Evolutionary conservation across 2,113 vertebrate genomes (phyloP), one percentile per base, ranked within the genome.

Genomic region (Carassius gibelio): DNA sequence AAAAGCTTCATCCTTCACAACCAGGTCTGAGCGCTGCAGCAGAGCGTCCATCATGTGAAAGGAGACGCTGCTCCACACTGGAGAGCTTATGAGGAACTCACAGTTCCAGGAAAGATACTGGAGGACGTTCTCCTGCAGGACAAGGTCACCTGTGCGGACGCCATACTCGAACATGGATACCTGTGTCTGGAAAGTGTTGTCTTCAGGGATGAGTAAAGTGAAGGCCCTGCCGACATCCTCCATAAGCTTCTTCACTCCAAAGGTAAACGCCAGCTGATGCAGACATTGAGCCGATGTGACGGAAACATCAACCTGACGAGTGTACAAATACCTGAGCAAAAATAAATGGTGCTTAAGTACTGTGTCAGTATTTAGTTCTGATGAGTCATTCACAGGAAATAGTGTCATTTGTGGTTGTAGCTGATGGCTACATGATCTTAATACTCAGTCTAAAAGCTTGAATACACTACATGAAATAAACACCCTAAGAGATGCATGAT

Each of bases 101-200:
- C 81, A 94, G 89, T 95, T 95, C 94, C 94, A 95, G 81, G 93
- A 92, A 77, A 95, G 75, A 85, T 91, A 95, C 75, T 90, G 93
- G 19, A 94, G 3, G 21, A 94, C 94, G 82, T 91, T 92, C 52
- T 93, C 92, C 86, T 94, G 89, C 38, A 96, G 93, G 72, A 90
- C 23, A 0, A 91, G 36, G 83, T 96, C 95, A 48, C 10, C 8
- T 0, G 91, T 91, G 81, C 89, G 88, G 38, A 84, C 38, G 3
- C 91, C 86, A 0, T 95, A 93, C n/a, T 94, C 75, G 3, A 91
- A 92, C 84, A 96, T 84, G 21, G 94, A 92, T 45, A 94, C 26
- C 83, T 93, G 93, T 17, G 89, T 93, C 13, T 83, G 64, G 86
- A 93, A 94, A 1, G 88, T 88, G 26, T 15, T 7, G 69, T 96